Conservation (phyloP, 2,888 invertebrate species). For the Rapana venosa region DNA sequence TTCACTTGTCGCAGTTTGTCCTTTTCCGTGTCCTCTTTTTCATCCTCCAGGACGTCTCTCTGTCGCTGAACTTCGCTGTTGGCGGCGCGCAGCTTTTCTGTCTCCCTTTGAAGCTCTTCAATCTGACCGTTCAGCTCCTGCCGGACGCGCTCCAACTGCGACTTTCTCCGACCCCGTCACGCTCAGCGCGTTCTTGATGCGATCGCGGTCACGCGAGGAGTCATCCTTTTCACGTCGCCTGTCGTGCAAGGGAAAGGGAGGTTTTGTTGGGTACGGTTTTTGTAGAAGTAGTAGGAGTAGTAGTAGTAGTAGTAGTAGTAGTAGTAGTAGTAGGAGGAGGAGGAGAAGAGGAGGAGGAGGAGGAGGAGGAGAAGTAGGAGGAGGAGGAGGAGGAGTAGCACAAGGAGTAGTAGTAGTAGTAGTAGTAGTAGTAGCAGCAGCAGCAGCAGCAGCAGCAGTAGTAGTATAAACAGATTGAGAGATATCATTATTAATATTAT, state of each 20-base stretch:
- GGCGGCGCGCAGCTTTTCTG: conserved; percentile 72
- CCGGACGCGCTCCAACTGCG: conserved; percentile 76
- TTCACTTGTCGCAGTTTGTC: conserved; percentile 78
- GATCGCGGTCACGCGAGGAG: conserved; percentile 73
- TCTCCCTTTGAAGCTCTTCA: conserved; percentile 72
- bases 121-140: conserved; percentile 77
- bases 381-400: no score
- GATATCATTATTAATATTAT: no score
- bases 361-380: no score
- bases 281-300: no score
- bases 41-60: conserved; percentile 87
- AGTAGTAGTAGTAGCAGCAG: no score
- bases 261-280: no score
- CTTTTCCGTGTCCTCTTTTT: conserved; percentile 89
- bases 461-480: no score
- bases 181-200: conserved; percentile 74
- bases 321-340: no score
- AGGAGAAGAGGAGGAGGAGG: no score
- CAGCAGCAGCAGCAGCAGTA: no score
- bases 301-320: no score
- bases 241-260: neutral
- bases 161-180: conserved; percentile 74
- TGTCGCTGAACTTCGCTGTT: conserved; percentile 86
- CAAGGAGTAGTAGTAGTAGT: no score
- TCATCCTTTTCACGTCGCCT: conserved; percentile 66